A percentile compares a stretch with the other conserved stretches of the same genome.
phyloP scores from a whole-genome alignment of 2,797 vertebrate genomes.

The Syndactyla subalaris region DNA sequence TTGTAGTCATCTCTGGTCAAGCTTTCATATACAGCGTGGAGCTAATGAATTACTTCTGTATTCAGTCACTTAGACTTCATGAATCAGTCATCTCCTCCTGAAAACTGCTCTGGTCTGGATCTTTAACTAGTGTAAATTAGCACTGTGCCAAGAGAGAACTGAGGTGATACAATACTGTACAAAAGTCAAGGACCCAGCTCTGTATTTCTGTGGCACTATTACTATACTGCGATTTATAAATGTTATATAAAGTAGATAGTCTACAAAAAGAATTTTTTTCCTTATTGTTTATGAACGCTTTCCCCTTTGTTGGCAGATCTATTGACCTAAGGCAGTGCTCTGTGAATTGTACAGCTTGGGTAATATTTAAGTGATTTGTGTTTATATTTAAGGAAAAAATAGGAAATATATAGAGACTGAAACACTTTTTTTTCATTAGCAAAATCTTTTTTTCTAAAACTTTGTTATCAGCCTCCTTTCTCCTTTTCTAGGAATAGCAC shows the following conservation, averaged over 20 bases:
- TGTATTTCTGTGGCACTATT: background rate
- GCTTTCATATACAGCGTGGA: conserved; percentile 17
- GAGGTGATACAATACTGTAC: conserved; percentile 20
- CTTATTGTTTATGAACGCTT: background rate
- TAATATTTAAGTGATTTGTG: background rate
- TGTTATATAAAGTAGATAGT: background rate
- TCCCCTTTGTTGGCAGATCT: background rate
- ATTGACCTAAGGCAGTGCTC: background rate
- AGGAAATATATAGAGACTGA: background rate
- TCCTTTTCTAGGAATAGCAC: background rate
- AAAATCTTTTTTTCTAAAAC: background rate
- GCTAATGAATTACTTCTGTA: conserved; percentile 67
- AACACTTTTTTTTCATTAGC: background rate
- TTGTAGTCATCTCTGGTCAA: conserved; percentile 31
- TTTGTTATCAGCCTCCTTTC: background rate
- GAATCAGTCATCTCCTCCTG: conserved; percentile 69
- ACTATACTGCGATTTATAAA: background rate
- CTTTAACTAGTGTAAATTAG: conserved; percentile 64
- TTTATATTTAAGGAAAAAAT: background rate
- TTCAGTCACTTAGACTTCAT: conserved; percentile 70
- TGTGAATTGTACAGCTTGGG: background rate
- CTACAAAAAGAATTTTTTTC: background rate
- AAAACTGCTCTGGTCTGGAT: conserved; percentile 66
- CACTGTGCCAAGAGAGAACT: conserved; percentile 46
- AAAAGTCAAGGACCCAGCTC: background rate